phyloP scores from a whole-genome alignment of 2,888 invertebrate genomes.

The Chorisops tibialis region DNA sequence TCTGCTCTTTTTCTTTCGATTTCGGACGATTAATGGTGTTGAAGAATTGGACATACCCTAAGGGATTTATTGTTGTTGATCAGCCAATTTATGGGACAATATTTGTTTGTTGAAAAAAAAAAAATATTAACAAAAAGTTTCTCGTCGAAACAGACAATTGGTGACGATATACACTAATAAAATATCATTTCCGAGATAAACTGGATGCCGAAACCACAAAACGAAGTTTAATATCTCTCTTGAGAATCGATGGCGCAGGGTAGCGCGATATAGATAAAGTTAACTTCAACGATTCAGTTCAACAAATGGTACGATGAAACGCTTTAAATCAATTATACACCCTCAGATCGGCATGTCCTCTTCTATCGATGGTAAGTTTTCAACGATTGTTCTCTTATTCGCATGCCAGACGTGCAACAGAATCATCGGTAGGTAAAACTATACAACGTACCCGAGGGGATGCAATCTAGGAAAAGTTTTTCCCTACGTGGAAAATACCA shows the following conservation, averaged over 20 bases:
- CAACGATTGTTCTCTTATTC: slow-evolving; percentile 26
- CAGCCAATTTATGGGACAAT: slow-evolving; percentile 30
- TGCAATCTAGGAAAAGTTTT: slow-evolving; percentile 29
- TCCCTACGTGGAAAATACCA: slow-evolving; percentile 23
- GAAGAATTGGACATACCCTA: slow-evolving; percentile 29
- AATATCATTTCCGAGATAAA: slow-evolving; percentile 10
- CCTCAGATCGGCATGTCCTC: not conserved
- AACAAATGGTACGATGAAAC: slow-evolving; percentile 21
- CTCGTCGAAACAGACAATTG: not conserved
- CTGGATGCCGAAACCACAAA: slow-evolving; percentile 3
- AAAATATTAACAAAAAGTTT: not conserved
- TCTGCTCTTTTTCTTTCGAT: not conserved
- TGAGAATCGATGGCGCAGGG: slow-evolving; percentile 8
- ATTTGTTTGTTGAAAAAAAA: slow-evolving; percentile 4
- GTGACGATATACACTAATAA: not conserved
- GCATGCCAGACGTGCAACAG: slow-evolving; percentile 28
- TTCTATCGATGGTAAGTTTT: slow-evolving; percentile 11
- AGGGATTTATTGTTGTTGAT: slow-evolving; percentile 28
- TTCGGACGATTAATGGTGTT: slow-evolving; percentile 30
- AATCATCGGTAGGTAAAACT: slow-evolving; percentile 12
- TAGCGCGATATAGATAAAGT: not conserved
- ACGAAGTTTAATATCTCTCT: slow-evolving; percentile 16
- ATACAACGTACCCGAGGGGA: slow-evolving; percentile 17
- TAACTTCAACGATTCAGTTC: slow-evolving; percentile 12
- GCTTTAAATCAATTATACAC: slow-evolving; percentile 23